Evolutionary conservation across 2,888 invertebrate species (phyloP), one percentile per base, ranked within the genome.

Genomic region (Ennomos erosarius): DNA sequence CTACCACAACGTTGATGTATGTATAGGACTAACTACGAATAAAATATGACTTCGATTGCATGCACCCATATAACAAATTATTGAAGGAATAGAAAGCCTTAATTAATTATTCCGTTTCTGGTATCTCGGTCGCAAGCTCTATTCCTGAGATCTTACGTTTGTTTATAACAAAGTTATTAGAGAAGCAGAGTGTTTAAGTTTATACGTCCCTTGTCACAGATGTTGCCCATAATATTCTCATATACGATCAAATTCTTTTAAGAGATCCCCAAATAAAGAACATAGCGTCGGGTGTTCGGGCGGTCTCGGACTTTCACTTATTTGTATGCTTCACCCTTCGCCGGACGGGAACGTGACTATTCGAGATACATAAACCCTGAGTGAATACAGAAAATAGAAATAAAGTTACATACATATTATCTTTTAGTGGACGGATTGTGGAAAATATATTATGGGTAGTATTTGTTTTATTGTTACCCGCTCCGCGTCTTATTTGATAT

Each of bases 361-460:
- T 91, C 90, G 90, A 90, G 90, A 91, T 90, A 92, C 90, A 91
- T 92, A 92, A 90, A 91, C 91, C 85, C 83, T 87, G 88, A 90
- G 90, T 90, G 91, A 92, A 92, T 92, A 88, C 90, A 87, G 90
- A 91, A 91, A 92, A 91, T 90, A 91, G 90, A 92, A 89, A 92
- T 90, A 92, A 88, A 92, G 88, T 89, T 87, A 90, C 91, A 90
- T 90, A 87, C 90, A 85, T 90, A 89, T 90, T 90, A 88, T 90
- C 88, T 84, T 89, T 85, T 82, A 87, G 85, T 86, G 82, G 88
- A 85, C 84, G 87, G 85, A 88, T 89, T 88, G 85, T 85, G 82
- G 79, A 78, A 79, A 76, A 79, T 79, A 43, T 59, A 59, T 59
- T 76, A 78, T 71, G 74, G 69, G 64, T 73, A 64, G 62, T 71